These are phyloP conservation scores for Toxostoma redivivum DNA, from an alignment of 2,113 vertebrate species.

Conservation along the genomic window DNA sequence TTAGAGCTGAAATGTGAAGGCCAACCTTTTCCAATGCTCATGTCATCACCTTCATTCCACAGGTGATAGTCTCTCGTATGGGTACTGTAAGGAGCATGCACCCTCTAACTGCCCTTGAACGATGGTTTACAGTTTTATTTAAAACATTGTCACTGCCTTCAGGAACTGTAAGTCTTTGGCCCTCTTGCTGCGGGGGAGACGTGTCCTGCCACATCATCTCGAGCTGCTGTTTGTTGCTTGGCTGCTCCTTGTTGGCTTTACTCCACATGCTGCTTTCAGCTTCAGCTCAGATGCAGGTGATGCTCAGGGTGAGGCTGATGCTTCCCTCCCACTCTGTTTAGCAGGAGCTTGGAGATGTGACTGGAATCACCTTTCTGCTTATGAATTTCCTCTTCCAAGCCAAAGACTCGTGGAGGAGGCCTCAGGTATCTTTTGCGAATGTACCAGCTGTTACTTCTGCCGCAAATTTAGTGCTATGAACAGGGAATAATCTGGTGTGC, in stretches of 20 bases:
- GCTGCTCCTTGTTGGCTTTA: not conserved
- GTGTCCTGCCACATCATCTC: not conserved
- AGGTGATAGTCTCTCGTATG: not conserved
- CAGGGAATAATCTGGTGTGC: not conserved
- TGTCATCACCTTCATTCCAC: not conserved
- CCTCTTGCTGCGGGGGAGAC: not conserved
- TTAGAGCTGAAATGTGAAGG: not conserved
- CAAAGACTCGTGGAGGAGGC: not conserved
- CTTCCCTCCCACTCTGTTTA: not conserved
- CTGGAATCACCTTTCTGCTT: not conserved
- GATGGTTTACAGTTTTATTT: slow-evolving; percentile 7
- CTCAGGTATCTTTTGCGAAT: not conserved
- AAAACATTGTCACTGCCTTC: not conserved
- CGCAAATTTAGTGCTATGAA: not conserved
- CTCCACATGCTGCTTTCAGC: not conserved
- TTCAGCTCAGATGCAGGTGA: not conserved
- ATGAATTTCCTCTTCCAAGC: not conserved
- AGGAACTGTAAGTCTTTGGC: not conserved
- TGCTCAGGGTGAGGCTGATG: not conserved
- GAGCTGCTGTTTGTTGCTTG: not conserved
- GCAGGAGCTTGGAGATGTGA: not conserved
- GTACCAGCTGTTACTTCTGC: not conserved
- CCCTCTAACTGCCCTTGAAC: not conserved
- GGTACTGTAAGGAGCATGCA: not conserved
- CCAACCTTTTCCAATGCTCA: not conserved